Evolutionary conservation across 2,888 invertebrate genomes (phyloP).

Genomic region (Sminthurides aquaticus): DNA sequence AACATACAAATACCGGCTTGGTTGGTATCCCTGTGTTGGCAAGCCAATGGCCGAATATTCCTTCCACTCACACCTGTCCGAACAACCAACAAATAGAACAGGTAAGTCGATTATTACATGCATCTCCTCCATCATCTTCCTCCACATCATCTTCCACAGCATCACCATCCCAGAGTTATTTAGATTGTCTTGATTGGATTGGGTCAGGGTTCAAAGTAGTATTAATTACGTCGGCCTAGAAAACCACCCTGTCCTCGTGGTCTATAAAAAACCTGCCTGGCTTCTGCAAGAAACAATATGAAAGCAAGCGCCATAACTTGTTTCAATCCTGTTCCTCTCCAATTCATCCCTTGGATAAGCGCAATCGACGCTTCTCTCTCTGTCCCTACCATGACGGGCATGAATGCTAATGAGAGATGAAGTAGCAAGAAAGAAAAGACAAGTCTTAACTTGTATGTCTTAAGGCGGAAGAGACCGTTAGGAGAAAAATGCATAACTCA

Average conservation of each 20-base stretch:
- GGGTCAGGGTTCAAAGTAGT: background rate
- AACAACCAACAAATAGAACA: background rate
- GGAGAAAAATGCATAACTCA: background rate
- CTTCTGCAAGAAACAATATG: background rate
- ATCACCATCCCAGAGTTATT: background rate
- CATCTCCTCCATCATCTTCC: no score
- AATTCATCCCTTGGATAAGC: no score
- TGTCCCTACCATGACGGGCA: background rate
- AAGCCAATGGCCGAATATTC: constrained; percentile 81
- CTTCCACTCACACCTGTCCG: constrained; percentile 53
- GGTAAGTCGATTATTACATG: no score
- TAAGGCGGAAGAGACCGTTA: background rate
- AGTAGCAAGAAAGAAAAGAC: background rate
- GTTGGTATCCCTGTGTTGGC: constrained; percentile 70
- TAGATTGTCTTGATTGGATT: background rate
- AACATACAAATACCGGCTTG: constrained; percentile 87
- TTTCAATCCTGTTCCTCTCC: no score
- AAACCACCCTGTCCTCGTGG: background rate
- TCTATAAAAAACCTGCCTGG: background rate
- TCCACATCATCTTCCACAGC: no score
- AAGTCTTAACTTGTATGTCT: background rate
- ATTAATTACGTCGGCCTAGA: background rate
- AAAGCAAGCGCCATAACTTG: background rate
- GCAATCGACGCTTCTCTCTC: no score
- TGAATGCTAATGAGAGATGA: background rate